Conservation (phyloP, 2,797 vertebrate genomes). For the Neosilurus mollespiculum region DNA sequence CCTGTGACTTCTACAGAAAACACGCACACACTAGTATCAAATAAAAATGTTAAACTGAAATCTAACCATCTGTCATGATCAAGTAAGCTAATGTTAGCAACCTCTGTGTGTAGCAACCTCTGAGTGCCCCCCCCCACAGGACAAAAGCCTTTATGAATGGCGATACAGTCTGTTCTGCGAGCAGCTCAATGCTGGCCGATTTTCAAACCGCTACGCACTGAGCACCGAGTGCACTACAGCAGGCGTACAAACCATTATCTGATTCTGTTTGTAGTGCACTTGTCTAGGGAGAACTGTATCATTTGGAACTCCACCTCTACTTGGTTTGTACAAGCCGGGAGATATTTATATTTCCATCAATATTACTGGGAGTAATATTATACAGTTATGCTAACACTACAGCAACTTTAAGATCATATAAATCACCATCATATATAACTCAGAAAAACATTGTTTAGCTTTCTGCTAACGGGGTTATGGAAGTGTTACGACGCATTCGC, state of each 20-base stretch:
- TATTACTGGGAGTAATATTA: background rate
- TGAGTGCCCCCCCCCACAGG: constrained; percentile 8
- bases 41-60: background rate
- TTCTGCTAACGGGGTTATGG: background rate
- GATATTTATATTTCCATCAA: background rate
- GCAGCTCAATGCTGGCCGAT: background rate
- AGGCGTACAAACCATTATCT: background rate
- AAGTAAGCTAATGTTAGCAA: constrained; percentile 11
- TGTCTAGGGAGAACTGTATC: background rate
- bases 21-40: background rate
- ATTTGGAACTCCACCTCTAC: background rate
- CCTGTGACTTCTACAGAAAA: background rate
- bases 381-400: background rate
- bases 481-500: background rate
- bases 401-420: background rate
- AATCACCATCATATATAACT: too few species aligned
- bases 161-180: constrained; percentile 4
- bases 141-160: constrained; percentile 43
- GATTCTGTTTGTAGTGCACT: background rate
- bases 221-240: background rate
- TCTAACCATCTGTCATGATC: background rate
- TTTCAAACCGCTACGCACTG: background rate
- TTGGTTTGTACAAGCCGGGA: background rate
- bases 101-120: too few species aligned
- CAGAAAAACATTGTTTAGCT: background rate